Base-by-base conservation (phyloP, 2,113 vertebrate species). In the Thalassarche chlororhynchos region DNA sequence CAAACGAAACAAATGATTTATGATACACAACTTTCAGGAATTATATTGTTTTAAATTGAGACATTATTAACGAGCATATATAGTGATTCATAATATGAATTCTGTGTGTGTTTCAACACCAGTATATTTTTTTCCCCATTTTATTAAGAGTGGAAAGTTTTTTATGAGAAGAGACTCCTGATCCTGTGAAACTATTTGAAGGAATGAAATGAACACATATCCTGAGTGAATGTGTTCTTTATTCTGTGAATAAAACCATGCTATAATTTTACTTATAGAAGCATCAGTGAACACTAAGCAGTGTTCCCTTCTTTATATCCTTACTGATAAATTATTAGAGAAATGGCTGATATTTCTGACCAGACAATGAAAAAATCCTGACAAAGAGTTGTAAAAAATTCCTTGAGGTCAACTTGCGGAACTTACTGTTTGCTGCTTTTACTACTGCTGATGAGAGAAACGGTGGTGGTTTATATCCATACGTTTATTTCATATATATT, bases 81-180 rank as follows among this genome's bases (percentile, higher is more conserved):
- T 42, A 47, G 66, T 86, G 23, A 87, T 84, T 89, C 38, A 92
- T 94, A 75, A 82, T 62, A 75, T 84, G 47, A 84, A 29, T 42
- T 57, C 17, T 62, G 15, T 55, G 9, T 77, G 28, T 55, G 34
- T 92, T 93, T 96, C 72, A 90, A 88, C 44, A 87, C 79, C 47
- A 60, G 24, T 66, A 86, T 60, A 96, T 90, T 69, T 95, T 95
- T 95, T 89, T 51, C 62, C 54, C 72, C 34, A 77, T 87, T 89
- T 93, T 96, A 87, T 96, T 94, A 69, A 89, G 72, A 91, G 55
- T 89, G 34, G 71, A 91, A 76, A 47, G 12, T 52, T 95, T 95
- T 91, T 87, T 32, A 29, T 95, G 84, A 93, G 96, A 95, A 90
- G 31, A 78, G 5, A 9, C 29, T 90, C 71, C 91, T 97, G 76